A percentile compares a stretch with the other conserved stretches of the same genome.
Conservation (phyloP, 1,140 invertebrate genomes). For the Pogonognathellus flavescens region DNA sequence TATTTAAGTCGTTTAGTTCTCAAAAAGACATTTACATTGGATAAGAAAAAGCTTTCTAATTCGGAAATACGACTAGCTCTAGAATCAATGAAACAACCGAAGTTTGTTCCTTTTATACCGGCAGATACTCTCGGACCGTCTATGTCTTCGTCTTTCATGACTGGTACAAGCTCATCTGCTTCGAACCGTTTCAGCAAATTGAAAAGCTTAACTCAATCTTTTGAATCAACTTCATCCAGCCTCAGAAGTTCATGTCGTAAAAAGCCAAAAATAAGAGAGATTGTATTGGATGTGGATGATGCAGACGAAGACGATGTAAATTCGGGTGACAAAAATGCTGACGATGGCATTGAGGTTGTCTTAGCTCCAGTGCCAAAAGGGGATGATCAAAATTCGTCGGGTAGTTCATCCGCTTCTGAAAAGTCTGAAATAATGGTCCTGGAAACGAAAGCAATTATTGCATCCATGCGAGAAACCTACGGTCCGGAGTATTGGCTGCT, state of each 20-base stretch:
- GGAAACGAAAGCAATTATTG: slow-evolving; percentile 54
- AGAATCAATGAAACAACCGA: slow-evolving; percentile 51
- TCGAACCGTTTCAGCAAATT: slow-evolving; percentile 36
- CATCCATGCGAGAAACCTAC: slow-evolving; percentile 61
- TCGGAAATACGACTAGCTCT: slow-evolving; percentile 61
- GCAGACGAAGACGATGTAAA: slow-evolving; percentile 10
- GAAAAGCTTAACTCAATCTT: slow-evolving; percentile 61
- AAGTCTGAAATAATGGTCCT: slow-evolving; percentile 50
- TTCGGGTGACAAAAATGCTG: neutral
- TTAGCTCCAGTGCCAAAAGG: neutral
- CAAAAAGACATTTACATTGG: slow-evolving; percentile 58
- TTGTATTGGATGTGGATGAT: slow-evolving; percentile 53
- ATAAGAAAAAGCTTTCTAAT: slow-evolving; percentile 63
- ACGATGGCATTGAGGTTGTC: neutral
- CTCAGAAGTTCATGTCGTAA: slow-evolving; percentile 66
- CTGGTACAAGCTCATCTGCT: neutral
- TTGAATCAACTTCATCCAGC: slow-evolving; percentile 61
- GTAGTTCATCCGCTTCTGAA: slow-evolving; percentile 26
- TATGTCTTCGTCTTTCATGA: slow-evolving; percentile 3
- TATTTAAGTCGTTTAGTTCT: slow-evolving; percentile 56
- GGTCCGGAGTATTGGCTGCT: slow-evolving; percentile 64
- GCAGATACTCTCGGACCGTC: neutral
- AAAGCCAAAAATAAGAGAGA: slow-evolving; percentile 64
- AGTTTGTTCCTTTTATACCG: slow-evolving; percentile 57
- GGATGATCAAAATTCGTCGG: neutral